A percentile compares a stretch with the other conserved stretches of the same genome.
Evolutionary conservation across 1,140 invertebrate genomes (phyloP).

Genomic region (Nephila pilipes): DNA sequence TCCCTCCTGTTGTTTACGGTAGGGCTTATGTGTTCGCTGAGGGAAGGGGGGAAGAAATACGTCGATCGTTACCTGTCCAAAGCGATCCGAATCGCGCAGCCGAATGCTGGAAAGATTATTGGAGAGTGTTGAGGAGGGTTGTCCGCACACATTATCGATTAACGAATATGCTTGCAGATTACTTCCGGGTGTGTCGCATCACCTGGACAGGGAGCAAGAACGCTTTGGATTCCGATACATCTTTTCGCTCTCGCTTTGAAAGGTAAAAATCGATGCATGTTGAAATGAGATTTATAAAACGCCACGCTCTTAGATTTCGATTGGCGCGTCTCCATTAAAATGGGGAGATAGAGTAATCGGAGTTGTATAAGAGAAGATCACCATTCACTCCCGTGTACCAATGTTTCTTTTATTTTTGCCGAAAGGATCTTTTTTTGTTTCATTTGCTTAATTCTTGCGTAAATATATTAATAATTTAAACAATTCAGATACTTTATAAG

Average conservation of each 20-base stretch:
- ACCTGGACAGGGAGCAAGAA: not conserved
- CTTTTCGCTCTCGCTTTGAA: no score
- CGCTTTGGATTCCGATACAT: not conserved
- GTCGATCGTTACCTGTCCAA: conserved; percentile 37
- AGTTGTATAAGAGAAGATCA: no score
- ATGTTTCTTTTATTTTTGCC: no score
- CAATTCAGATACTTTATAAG: no score
- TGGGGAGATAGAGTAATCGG: no score
- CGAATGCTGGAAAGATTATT: not conserved
- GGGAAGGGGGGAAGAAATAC: not conserved
- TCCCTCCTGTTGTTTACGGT: not conserved
- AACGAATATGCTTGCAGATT: conserved; percentile 16
- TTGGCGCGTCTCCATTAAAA: no score
- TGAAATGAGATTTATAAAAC: not conserved
- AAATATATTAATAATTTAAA: no score
- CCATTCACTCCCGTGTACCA: no score
- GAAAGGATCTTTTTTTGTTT: no score
- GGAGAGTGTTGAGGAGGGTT: not conserved
- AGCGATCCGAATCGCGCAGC: not conserved
- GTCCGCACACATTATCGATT: conserved; percentile 38
- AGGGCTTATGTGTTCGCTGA: not conserved
- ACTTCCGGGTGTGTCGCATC: not conserved
- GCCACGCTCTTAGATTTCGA: no score
- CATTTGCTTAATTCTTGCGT: no score
- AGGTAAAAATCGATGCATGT: not conserved